Conservation (phyloP, 1,140 invertebrate genomes). For the Trichomalopsis sarcophagae region DNA sequence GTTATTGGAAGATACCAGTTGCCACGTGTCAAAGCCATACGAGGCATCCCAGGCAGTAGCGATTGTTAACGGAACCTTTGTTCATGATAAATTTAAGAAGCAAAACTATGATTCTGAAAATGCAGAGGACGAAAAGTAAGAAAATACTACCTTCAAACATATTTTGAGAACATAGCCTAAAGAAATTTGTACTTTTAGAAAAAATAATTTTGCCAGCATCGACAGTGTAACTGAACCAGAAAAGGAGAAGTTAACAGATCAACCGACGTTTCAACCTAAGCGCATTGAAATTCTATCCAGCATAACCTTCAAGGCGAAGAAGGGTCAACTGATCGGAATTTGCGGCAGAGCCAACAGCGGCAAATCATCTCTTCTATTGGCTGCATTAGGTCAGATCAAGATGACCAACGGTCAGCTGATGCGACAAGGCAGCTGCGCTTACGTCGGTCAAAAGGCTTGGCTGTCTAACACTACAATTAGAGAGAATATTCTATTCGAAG, state of each 20-base stretch:
- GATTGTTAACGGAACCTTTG: conserved; percentile 76
- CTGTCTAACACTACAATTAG: conserved; percentile 80
- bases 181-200: neutral
- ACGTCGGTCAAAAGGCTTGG: conserved; percentile 83
- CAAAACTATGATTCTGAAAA: conserved; percentile 26
- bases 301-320: conserved; percentile 65
- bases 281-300: conserved; percentile 66
- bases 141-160: conserved; percentile 32
- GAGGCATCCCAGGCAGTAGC: conserved; percentile 74
- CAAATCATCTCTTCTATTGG: conserved; percentile 81
- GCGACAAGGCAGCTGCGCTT: conserved; percentile 78
- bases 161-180: conserved; percentile 14
- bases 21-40: conserved; percentile 69
- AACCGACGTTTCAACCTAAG: conserved; percentile 45
- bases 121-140: conserved; percentile 34
- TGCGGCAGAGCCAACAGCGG: conserved; percentile 82
- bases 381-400: conserved; percentile 79
- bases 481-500: conserved; percentile 84
- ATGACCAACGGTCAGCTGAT: conserved; percentile 74
- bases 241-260: neutral
- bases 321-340: conserved; percentile 80
- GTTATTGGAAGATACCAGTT: conserved; percentile 72
- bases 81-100: conserved; percentile 67
- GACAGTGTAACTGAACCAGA: neutral
- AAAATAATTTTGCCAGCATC: neutral